A percentile compares a stretch with the other conserved stretches of the same genome.
Conservation (phyloP, 2,888 invertebrate genomes). For the Ennomos erosarius region DNA sequence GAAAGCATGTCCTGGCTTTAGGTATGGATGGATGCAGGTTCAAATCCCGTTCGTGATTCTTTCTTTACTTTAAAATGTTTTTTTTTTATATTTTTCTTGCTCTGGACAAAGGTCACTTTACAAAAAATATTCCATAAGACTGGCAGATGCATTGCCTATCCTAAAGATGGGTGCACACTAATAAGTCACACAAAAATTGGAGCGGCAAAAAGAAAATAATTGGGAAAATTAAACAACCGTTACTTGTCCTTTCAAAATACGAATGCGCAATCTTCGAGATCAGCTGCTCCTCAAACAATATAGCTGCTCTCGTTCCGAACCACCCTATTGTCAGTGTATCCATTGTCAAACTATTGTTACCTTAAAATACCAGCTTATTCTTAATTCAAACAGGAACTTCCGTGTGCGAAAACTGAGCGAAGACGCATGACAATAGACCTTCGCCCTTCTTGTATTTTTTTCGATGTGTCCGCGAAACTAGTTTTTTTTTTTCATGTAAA, state of each 20-base stretch:
- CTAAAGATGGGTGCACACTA: slow-evolving; percentile 38
- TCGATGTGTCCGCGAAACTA: slow-evolving; percentile 65
- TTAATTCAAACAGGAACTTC: slow-evolving; percentile 72
- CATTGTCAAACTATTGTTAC: slow-evolving; percentile 71
- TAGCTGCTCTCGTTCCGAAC: slow-evolving; percentile 67
- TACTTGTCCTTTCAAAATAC: slow-evolving; percentile 57
- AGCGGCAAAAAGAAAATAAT: slow-evolving; percentile 50
- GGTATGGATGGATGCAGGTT: no score
- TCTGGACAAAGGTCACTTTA: slow-evolving; percentile 20
- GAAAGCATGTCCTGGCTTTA: no score
- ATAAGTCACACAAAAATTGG: slow-evolving; percentile 53
- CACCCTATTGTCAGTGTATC: slow-evolving; percentile 65
- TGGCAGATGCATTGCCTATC: slow-evolving; percentile 40
- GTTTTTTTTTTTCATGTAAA: slow-evolving; percentile 78
- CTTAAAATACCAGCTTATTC: slow-evolving; percentile 65
- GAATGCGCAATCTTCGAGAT: slow-evolving; percentile 62
- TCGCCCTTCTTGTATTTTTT: slow-evolving; percentile 64
- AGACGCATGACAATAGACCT: slow-evolving; percentile 55
- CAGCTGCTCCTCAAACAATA: slow-evolving; percentile 71
- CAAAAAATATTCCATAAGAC: slow-evolving; percentile 8
- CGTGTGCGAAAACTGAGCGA: slow-evolving; percentile 75
- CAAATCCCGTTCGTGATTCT: no score
- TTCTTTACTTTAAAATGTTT: no score
- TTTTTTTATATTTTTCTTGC: no score
- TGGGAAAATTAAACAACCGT: slow-evolving; percentile 61